Base-by-base conservation (phyloP, 37 sponge, comb jelly and placozoan genomes). In the Oopsacas minuta region DNA sequence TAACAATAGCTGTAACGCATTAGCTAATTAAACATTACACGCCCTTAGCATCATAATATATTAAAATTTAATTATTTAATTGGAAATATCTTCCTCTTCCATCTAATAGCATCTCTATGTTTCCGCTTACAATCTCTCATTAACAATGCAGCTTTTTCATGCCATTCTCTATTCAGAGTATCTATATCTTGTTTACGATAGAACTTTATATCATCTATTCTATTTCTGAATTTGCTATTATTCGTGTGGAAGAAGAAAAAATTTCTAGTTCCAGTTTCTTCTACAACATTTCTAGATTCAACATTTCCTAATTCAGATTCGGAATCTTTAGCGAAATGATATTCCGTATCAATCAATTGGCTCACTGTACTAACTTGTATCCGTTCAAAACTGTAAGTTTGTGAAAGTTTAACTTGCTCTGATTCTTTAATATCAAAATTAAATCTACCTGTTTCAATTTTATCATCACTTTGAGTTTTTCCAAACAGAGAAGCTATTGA, bases 101-200 rank as follows among this genome's bases (percentile, higher is more conserved):
- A 61, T n/a, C 75, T 61, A 34, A 61, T 34, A 61, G 75, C 75
- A 12, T 61, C 75, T 61, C 75, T 61, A 61, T 61, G 75, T 61
- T 61, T 61, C 32, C 75, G 75, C 75, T 61, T 61, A 61, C 75
- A 61, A n/a, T 61, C 75, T 61, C 30, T 25, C 75, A 61, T 61
- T 34, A 61, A 61, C 5, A 34, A 61, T 10, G 30, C 75, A 10
- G 75, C 75, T n/a, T 61, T 61, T 10, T 10, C 75, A 12, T 61
- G 75, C 75, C 75, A 61, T 61, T 61, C 75, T n/a, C 22, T 3
- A 12, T 61, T 3, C 30, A 61, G 22, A 25, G 75, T 61, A 20
- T 61, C 75, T 34, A 61, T 7, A n/a, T 61, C 75, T n/a, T 61
- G 75, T 25, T 61, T 3, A 10, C 75, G 75, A 61, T 12, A 61